A percentile compares a stretch with the other conserved stretches of the same genome.
Evolutionary conservation across 2,113 vertebrate species (phyloP).

Genomic region (Aramus guarauna): DNA sequence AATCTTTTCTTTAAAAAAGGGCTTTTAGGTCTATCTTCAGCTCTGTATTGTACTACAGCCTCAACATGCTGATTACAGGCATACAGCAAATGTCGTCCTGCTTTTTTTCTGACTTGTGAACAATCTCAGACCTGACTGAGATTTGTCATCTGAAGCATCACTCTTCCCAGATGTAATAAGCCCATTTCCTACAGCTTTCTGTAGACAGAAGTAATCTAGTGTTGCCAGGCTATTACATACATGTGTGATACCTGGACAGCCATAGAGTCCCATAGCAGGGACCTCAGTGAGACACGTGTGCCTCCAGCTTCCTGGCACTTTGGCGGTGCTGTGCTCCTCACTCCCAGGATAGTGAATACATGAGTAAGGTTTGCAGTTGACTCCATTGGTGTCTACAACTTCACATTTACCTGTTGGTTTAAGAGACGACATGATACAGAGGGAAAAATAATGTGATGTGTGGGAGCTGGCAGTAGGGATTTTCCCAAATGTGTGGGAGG

Average conservation of each 20-base stretch:
- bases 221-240: background rate
- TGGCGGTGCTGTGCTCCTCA: background rate
- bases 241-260: background rate
- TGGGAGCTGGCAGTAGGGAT: background rate
- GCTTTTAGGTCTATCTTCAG: background rate
- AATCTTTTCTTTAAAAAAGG: background rate
- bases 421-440: background rate
- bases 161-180: background rate
- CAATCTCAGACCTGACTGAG: background rate
- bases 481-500: background rate
- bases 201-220: background rate
- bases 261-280: fast-evolving
- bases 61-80: background rate
- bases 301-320: background rate
- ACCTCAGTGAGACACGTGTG: background rate
- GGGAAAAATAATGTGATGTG: background rate
- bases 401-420: background rate
- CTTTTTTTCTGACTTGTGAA: background rate
- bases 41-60: background rate
- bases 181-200: background rate
- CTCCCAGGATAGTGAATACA: background rate
- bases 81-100: background rate
- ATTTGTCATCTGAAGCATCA: background rate
- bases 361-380: background rate
- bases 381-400: background rate